These are phyloP conservation scores for Hydrotaea cyrtoneurina DNA, from an alignment of 2,888 invertebrate genomes.

Conservation along the genomic window DNA sequence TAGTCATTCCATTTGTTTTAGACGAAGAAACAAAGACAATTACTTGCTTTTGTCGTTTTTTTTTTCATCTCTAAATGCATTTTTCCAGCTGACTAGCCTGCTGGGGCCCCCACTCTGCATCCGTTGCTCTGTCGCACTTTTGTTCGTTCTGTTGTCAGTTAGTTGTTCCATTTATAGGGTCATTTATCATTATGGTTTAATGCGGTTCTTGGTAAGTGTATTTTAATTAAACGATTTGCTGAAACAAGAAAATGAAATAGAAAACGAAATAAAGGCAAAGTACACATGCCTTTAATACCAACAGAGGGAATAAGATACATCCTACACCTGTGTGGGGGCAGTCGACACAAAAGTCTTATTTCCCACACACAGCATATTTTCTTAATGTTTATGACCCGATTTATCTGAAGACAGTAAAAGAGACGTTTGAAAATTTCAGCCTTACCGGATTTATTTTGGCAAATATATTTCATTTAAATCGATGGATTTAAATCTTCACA, in stretches of 20 bases:
- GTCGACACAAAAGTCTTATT: too few relatives aligned
- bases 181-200: conserved; percentile 22
- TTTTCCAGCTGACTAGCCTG: too few relatives aligned
- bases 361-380: too few relatives aligned
- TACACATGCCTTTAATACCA: not conserved
- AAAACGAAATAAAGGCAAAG: not conserved
- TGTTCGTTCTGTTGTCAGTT: not conserved
- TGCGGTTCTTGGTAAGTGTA: conserved; percentile 12
- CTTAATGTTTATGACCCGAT: too few relatives aligned
- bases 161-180: not conserved
- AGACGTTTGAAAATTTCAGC: too few relatives aligned
- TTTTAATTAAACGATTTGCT: conserved; percentile 8
- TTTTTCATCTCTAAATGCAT: too few relatives aligned
- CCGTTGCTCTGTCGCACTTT: not conserved
- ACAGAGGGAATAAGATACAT: not conserved
- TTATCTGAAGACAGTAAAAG: too few relatives aligned
- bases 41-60: not conserved
- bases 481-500: too few relatives aligned
- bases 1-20: conserved; percentile 4
- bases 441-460: too few relatives aligned
- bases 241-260: not conserved
- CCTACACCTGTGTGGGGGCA: not conserved
- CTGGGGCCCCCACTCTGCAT: not conserved
- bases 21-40: not conserved
- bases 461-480: too few relatives aligned